phyloP scores from a whole-genome alignment of 2,888 invertebrate species.

The Tipula unca region DNA sequence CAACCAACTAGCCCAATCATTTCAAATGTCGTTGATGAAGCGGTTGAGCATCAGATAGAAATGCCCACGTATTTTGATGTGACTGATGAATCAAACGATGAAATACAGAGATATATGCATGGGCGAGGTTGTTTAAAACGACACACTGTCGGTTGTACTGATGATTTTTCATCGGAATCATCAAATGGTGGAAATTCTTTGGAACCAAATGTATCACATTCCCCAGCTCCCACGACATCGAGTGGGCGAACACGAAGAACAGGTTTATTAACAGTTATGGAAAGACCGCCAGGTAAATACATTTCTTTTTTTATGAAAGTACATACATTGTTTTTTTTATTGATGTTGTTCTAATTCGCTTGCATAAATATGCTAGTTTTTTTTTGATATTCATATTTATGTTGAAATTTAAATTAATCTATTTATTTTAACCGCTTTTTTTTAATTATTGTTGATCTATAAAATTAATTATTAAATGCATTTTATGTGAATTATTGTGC shows the following conservation, averaged over 20 bases:
- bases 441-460: not conserved
- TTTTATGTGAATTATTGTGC: no score
- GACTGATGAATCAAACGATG: slow-evolving; percentile 39
- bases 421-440: not conserved
- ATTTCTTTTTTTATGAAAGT: slow-evolving; percentile 21
- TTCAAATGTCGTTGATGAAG: slow-evolving; percentile 14
- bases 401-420: not conserved
- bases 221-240: slow-evolving; percentile 31
- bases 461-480: not conserved
- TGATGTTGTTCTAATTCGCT: not conserved
- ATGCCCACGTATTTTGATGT: slow-evolving; percentile 24
- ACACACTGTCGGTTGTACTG: slow-evolving; percentile 69
- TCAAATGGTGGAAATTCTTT: slow-evolving; percentile 40
- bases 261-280: slow-evolving; percentile 77
- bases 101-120: slow-evolving; percentile 56
- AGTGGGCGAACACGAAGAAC: slow-evolving; percentile 64
- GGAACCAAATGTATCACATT: slow-evolving; percentile 36
- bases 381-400: not conserved
- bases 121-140: slow-evolving; percentile 65
- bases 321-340: not conserved
- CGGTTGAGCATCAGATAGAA: slow-evolving; percentile 15
- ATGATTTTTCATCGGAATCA: slow-evolving; percentile 48
- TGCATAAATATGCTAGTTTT: not conserved
- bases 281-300: slow-evolving; percentile 69
- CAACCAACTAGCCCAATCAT: slow-evolving; percentile 18